These are phyloP conservation scores for Donacobius atricapilla DNA, from an alignment of 2,113 vertebrate species.

Conservation along the genomic window DNA sequence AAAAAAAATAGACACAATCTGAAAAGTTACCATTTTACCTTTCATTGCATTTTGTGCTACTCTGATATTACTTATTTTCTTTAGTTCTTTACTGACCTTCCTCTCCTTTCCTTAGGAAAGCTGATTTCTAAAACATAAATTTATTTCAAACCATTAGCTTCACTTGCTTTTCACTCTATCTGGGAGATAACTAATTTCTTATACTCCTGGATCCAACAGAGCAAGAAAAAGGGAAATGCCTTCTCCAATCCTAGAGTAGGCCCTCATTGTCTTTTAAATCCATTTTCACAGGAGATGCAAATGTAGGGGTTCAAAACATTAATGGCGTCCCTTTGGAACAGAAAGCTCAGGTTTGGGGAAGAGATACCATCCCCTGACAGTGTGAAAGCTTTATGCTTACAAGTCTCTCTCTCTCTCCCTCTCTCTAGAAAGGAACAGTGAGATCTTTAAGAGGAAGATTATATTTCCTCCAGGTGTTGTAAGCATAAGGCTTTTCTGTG, in stretches of 20 bases:
- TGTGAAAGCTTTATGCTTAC: neutral
- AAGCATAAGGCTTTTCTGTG: neutral
- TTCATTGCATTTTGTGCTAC: neutral
- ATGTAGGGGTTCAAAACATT: neutral
- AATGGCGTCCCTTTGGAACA: neutral
- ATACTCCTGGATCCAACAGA: neutral
- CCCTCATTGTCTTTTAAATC: neutral
- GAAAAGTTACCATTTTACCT: neutral
- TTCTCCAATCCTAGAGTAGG: neutral
- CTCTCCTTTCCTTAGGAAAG: neutral
- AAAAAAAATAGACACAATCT: neutral
- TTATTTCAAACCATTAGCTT: neutral
- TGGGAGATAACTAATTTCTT: neutral
- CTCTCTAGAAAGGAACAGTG: neutral
- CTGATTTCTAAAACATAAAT: neutral
- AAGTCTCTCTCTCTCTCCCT: neutral
- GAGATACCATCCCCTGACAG: neutral
- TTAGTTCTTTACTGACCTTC: neutral
- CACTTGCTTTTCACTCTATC: neutral
- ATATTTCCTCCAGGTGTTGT: neutral
- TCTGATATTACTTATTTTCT: neutral
- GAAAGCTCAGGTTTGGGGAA: neutral
- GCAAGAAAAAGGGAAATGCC: neutral
- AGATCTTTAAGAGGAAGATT: slow-evolving; percentile 13
- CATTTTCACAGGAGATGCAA: neutral